Percentiles rank a stretch among this genome's conserved stretches.
These are phyloP conservation scores for Rhyacophila brunnea DNA, from an alignment of 1,140 invertebrate species.

Conservation along the genomic window DNA sequence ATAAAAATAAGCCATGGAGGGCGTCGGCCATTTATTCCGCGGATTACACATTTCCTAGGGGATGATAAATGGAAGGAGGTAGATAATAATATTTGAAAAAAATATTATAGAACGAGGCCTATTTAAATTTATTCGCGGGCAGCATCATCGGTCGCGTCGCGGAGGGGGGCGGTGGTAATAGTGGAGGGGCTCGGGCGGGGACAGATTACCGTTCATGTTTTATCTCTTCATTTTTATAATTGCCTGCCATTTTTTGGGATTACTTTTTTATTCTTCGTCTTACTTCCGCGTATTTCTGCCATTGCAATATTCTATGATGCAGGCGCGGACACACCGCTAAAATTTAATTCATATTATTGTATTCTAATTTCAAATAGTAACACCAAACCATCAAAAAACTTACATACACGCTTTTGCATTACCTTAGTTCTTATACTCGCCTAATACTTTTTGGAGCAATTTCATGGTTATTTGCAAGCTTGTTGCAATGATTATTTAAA, in stretches of 20 bases:
- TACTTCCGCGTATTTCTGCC: conserved; percentile 15
- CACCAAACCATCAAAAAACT: no score
- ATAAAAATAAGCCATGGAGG: not conserved
- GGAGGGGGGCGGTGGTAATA: conserved; percentile 5
- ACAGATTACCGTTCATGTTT: conserved; percentile 36
- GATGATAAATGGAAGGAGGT: conserved; percentile 35
- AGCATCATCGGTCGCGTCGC: conserved; percentile 2
- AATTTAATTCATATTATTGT: not conserved
- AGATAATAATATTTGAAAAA: conserved; percentile 23
- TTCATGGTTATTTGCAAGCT: no score
- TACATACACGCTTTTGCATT: no score
- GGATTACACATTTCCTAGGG: conserved; percentile 35
- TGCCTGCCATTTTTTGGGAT: conserved; percentile 36
- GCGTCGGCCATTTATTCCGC: conserved; percentile 14
- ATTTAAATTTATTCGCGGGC: conserved; percentile 31
- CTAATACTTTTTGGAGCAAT: no score
- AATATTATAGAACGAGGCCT: conserved; percentile 33
- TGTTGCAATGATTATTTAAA: no score
- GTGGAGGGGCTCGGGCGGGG: conserved; percentile 8
- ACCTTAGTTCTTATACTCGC: no score
- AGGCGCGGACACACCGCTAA: not conserved
- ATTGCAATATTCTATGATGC: conserved; percentile 4
- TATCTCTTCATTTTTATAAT: conserved; percentile 38
- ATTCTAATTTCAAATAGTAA: no score
- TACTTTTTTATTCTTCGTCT: conserved; percentile 31